Conservation (phyloP, 2,888 invertebrate species). For the Cephus pygmeus region DNA sequence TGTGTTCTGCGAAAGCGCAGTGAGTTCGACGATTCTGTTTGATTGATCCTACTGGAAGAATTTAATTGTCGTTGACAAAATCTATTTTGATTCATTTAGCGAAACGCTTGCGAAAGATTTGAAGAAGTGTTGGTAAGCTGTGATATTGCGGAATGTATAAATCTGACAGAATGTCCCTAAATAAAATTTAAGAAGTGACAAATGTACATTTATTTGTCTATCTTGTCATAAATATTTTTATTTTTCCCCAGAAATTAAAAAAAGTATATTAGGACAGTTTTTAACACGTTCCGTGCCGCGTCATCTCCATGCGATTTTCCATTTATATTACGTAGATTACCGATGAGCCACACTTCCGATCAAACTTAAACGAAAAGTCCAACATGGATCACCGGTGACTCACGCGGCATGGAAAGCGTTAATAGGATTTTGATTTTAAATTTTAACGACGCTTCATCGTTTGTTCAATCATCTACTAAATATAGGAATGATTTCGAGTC, state of each 20-base stretch:
- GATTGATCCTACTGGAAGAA: neutral
- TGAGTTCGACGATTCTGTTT: neutral
- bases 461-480: neutral
- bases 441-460: neutral
- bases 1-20: neutral
- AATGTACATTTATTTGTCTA: neutral
- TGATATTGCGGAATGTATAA: constrained; percentile 56
- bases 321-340: neutral
- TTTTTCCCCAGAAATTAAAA: neutral
- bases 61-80: neutral
- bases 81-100: neutral
- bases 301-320: neutral
- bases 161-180: constrained; percentile 41
- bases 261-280: neutral
- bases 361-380: too few relatives aligned
- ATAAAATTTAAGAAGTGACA: constrained; percentile 31
- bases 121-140: constrained; percentile 54
- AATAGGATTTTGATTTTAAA: neutral
- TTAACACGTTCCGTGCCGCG: neutral
- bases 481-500: constrained; percentile 41
- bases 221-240: neutral
- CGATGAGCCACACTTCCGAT: too few relatives aligned
- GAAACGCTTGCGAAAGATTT: neutral
- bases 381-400: too few relatives aligned
- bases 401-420: neutral